phyloP scores from a whole-genome alignment of 1,140 invertebrate genomes.

The Cydia amplana region DNA sequence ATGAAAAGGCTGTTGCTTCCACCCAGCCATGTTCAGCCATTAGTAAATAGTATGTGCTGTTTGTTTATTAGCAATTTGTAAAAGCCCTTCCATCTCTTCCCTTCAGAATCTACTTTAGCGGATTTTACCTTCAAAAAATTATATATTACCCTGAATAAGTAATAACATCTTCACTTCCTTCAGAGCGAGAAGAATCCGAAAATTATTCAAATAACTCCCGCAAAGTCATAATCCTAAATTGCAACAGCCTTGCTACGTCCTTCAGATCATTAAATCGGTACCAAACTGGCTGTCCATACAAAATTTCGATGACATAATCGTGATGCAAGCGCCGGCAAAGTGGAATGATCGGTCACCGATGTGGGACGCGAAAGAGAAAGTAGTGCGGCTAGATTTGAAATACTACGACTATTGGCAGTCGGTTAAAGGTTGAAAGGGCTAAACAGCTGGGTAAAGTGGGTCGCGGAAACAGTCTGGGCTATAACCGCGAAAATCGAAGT shows the following conservation, averaged over 20 bases:
- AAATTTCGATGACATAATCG: conserved; percentile 61
- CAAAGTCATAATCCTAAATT: neutral
- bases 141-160: too few species aligned
- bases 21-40: too few species aligned
- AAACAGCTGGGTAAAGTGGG: neutral
- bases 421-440: neutral
- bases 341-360: conserved; percentile 39
- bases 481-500: too few species aligned
- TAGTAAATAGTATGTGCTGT: too few species aligned
- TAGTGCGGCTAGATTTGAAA: conserved; percentile 44
- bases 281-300: conserved; percentile 40
- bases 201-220: too few species aligned
- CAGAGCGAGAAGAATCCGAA: too few species aligned
- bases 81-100: too few species aligned
- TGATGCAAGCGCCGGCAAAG: conserved; percentile 54
- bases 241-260: conserved; percentile 47
- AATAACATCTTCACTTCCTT: too few species aligned
- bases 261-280: conserved; percentile 51
- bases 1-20: too few species aligned
- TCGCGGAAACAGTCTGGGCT: neutral
- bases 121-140: too few species aligned
- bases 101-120: too few species aligned
- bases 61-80: too few species aligned
- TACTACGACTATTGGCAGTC: conserved; percentile 7
- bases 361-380: conserved; percentile 65